Evolutionary conservation across 2,113 vertebrate genomes (phyloP), one percentile per base, ranked within the genome.

Genomic region (Pangasianodon hypophthalmus): DNA sequence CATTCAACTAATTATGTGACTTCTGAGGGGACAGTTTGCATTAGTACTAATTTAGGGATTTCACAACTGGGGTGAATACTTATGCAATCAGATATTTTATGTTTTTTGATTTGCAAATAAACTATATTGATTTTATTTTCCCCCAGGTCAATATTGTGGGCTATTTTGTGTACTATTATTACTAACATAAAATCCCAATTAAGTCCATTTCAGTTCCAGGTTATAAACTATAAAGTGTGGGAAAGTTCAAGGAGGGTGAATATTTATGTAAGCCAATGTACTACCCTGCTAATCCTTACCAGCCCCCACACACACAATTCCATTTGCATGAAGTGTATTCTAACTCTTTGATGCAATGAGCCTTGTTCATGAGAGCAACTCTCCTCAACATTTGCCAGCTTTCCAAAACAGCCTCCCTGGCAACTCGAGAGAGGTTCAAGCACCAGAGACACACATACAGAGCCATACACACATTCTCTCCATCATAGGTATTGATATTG

Each of bases 381-480:
- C 90, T 88, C 64, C 90, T 92, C 77, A 94, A 94, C 92, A 79
- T 44, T 89, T 86, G 93, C 94, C 95, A 95, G 93, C 90, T 96
- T 96, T 96, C 95, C 95, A 95, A 93, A 95, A 95, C 93, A 94
- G 92, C 91, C 92, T 94, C 93, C 92, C 80, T 94, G 92, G 95
- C 91, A 95, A 95, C 93, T 90, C n/a, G 89, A 86, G 89, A 89
- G 91, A 91, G 80, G 77, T 80, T 86, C 88, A 84, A 86, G 83
- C 19, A 80, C 60, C 84, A 21, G 56, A 85, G 67, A 73, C 60
- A 87, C 73, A 87, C 84, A 67, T 9, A 88, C 50, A 44, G 88
- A 50, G 52, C 32, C 87, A 75, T 69, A 71, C 77, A 71, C 26
- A 88, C 58, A 37, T 87, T 6, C 26, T 7, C 37, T 71, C 46